Conservation (phyloP, 2,888 invertebrate species). For the Eueremaeus valkanovi region DNA sequence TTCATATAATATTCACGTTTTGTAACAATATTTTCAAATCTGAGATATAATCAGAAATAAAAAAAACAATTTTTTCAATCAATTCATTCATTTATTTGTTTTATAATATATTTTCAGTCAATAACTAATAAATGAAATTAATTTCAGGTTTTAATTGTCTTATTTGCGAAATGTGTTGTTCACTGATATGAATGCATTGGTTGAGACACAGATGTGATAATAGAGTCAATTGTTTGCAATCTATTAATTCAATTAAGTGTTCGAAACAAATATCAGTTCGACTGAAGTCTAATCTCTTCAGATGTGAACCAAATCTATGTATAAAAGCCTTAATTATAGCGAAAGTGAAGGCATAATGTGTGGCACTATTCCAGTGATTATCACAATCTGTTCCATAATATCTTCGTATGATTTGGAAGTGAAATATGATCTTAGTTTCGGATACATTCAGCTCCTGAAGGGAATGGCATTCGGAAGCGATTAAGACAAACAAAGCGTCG, state of each 20-base stretch:
- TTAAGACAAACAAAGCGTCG: constrained; percentile 22
- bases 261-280: background rate
- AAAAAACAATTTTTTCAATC: no score
- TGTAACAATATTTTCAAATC: no score
- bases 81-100: background rate
- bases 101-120: background rate
- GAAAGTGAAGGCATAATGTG: constrained; percentile 28
- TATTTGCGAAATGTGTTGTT: background rate
- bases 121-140: constrained; percentile 11
- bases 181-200: background rate
- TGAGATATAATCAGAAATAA: no score
- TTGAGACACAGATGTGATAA: background rate
- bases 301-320: constrained; percentile 10
- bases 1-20: no score
- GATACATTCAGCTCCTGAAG: constrained; percentile 4
- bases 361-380: background rate
- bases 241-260: constrained; percentile 15
- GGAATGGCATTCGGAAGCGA: background rate
- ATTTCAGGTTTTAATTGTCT: background rate
- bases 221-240: background rate
- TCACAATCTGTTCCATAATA: constrained; percentile 20
- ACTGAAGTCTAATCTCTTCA: constrained; percentile 7
- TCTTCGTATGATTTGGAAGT: background rate
- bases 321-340: background rate
- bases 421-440: constrained; percentile 2